Evolutionary conservation across 1,140 invertebrate genomes (phyloP).

Genomic region (Paraescarpia echinospica): DNA sequence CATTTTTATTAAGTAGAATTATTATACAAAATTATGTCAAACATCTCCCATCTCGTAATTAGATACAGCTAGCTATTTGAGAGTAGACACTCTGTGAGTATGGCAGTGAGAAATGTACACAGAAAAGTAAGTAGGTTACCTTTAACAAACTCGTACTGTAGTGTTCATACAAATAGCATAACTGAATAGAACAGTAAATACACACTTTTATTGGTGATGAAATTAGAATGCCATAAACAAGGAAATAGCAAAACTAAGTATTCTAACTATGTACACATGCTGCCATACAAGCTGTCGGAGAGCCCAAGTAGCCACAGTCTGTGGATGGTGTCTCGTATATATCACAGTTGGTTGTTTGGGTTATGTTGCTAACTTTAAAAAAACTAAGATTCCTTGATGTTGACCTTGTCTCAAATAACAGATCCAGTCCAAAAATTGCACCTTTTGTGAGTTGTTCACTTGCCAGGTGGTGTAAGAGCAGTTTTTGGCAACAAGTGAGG

Average conservation of each 20-base stretch:
- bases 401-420: not conserved
- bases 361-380: not conserved
- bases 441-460: not conserved
- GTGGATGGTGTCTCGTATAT: not conserved
- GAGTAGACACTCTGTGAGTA: not conserved
- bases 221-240: not conserved
- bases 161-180: not conserved
- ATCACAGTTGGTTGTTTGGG: not conserved
- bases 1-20: not conserved
- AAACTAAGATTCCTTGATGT: not conserved
- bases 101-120: not conserved
- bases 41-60: not conserved
- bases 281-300: not conserved
- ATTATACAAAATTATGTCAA: not conserved
- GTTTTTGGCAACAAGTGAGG: too few species aligned
- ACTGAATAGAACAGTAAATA: not conserved
- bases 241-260: not conserved
- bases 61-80: not conserved
- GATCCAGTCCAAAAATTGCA: not conserved
- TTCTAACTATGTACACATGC: not conserved
- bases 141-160: not conserved
- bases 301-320: not conserved
- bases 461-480: too few species aligned
- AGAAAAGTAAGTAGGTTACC: not conserved
- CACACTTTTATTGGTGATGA: not conserved